Percentiles rank a stretch among this genome's conserved stretches.
Conservation (phyloP, 2,113 vertebrate species). For the Sporophila hypoxantha region DNA sequence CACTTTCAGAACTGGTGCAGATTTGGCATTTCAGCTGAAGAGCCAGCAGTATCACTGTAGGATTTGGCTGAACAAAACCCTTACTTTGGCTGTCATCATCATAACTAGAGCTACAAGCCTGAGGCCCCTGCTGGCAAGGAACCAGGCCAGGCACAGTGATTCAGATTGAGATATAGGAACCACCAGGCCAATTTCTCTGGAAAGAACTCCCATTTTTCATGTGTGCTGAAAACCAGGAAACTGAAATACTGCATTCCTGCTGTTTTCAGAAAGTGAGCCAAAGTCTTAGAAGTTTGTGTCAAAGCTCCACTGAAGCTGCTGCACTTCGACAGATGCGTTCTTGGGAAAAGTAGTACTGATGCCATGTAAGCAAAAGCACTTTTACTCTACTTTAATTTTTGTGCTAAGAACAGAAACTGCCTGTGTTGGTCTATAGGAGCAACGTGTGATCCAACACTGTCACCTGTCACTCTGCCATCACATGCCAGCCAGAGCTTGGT, state of each 20-base stretch:
- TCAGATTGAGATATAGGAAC: not conserved
- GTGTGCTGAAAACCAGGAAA: not conserved
- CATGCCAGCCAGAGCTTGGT: not conserved
- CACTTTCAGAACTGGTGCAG: not conserved
- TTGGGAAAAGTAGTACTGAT: not conserved
- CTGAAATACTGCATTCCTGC: not conserved
- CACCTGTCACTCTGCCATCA: not conserved
- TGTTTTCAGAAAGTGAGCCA: not conserved
- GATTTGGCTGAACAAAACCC: not conserved
- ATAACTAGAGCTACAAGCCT: not conserved
- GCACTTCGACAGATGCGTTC: not conserved
- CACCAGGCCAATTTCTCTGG: not conserved
- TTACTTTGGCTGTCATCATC: not conserved
- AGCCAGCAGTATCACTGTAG: not conserved
- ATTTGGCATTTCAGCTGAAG: not conserved
- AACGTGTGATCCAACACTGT: not conserved
- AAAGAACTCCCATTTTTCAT: not conserved
- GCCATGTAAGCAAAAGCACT: not conserved
- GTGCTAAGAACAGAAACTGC: not conserved
- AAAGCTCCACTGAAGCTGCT: not conserved
- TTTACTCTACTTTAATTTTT: not conserved
- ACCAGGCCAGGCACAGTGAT: not conserved
- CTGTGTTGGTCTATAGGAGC: rapidly evolving
- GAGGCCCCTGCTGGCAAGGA: not conserved
- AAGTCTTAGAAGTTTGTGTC: not conserved